Base-by-base conservation (phyloP, 2,113 vertebrate species). In the Calyptommatus sinebrachiatus region DNA sequence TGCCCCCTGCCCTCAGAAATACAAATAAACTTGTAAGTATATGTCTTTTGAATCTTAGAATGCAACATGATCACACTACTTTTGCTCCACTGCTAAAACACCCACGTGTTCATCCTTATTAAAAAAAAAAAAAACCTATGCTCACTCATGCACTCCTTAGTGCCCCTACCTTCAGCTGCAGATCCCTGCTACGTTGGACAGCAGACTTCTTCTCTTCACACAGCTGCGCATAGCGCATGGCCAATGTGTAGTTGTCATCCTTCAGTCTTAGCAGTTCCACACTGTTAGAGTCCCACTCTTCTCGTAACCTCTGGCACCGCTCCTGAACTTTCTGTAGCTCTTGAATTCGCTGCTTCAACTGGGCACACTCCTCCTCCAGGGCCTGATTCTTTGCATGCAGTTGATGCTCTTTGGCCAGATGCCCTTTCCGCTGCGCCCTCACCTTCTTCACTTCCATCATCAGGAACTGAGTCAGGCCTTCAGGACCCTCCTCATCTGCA, bases 391-490 rank as follows among this genome's bases (percentile, higher is more conserved):
- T 97, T 69, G 95, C 95, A 35, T 97, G 97, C 73, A 99, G 92
- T 3, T 96, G 96, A 0, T 97, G 95, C 73, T 98, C 97, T 26
- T 96, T 95, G 87, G 96, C 73, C 6, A 97, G 92, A 68, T 95
- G 96, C 61, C 92, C 92, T 71, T 94, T 94, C n/a, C 97, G 91
- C 80, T 98, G 97, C 71, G 96, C 95, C 79, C 96, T 93, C 67
- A 97, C 93, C 84, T 97, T 95, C 68, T 95, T 95, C 79, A 99
- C 97, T 90, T 99, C 98, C 45, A 97, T 91, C 90, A 99, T 96
- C 85, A 99, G 93, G 90, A 99, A 99, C 94, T 99, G 98, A 50
- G 97, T 99, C 89, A 99, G 87, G 31, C 97, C 98, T 83, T 99
- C 97, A 0, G 96, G 97, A 53, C 98, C 98, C 83, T 99, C 98